Percentiles rank a stretch among this genome's conserved stretches.
These are phyloP conservation scores for Cheilosia urbana DNA, from an alignment of 2,888 invertebrate species.

Conservation along the genomic window DNA sequence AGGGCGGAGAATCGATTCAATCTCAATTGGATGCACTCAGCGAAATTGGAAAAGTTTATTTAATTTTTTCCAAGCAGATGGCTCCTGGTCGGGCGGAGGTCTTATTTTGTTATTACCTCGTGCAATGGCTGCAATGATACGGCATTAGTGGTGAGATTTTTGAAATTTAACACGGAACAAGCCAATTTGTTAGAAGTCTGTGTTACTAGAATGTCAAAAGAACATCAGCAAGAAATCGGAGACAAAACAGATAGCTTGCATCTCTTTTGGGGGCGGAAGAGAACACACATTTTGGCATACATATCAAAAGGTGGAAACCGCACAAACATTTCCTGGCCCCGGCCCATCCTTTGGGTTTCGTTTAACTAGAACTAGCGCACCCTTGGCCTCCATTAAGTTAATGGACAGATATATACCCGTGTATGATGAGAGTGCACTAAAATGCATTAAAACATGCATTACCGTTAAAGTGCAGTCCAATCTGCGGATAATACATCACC, in stretches of 20 bases:
- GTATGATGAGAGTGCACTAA: not conserved
- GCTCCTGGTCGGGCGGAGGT: conserved; percentile 12
- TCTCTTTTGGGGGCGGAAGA: not conserved
- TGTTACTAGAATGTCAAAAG: not conserved
- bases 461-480: conserved; percentile 3
- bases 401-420: not conserved
- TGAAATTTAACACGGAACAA: not conserved
- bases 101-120: conserved; percentile 23
- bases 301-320: not conserved
- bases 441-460: conserved; percentile 12
- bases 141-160: not conserved
- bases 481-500: not conserved
- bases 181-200: not conserved
- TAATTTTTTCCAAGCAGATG: conserved; percentile 13
- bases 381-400: not conserved
- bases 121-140: not conserved
- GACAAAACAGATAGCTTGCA: not conserved
- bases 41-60: conserved; percentile 65
- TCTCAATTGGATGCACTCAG: conserved; percentile 69
- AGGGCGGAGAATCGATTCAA: conserved; percentile 54
- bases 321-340: not conserved
- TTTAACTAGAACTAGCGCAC: not conserved
- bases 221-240: not conserved
- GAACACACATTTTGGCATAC: not conserved
- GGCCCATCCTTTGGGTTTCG: not conserved